Conservation (phyloP, 1,140 invertebrate genomes). For the Sogatella furcifera region DNA sequence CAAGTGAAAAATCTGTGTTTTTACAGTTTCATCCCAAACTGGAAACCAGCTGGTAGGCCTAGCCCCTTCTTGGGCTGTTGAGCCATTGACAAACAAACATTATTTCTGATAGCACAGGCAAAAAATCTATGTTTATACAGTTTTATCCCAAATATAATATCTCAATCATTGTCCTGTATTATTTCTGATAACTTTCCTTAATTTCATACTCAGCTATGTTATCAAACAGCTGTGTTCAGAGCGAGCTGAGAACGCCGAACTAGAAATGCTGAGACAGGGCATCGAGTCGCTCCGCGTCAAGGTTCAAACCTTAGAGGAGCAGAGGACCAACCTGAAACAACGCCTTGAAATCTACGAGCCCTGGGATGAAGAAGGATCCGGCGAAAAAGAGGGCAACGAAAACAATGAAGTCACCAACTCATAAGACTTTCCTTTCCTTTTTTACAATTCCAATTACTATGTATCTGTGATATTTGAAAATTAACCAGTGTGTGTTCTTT, state of each 20-base stretch:
- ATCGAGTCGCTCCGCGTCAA: not conserved
- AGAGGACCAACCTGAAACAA: conserved; percentile 5
- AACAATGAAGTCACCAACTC: not conserved
- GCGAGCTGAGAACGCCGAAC: not conserved
- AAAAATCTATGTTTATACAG: too few species aligned
- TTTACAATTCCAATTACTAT: too few species aligned
- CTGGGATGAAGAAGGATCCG: not conserved
- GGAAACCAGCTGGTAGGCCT: too few species aligned
- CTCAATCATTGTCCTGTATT: not conserved
- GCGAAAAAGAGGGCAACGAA: not conserved
- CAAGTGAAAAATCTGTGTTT: too few species aligned
- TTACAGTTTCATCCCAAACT: too few species aligned
- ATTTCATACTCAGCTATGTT: not conserved
- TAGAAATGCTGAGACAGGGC: not conserved
- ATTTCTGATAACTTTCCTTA: not conserved
- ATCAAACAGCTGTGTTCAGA: conserved; percentile 2
- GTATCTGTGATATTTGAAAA: too few species aligned
- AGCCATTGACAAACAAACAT: too few species aligned
- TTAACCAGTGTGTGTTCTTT: too few species aligned
- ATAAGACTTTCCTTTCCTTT: too few species aligned
- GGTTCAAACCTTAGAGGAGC: conserved; percentile 3
- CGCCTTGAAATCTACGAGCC: conserved; percentile 7
- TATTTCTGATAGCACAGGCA: too few species aligned
- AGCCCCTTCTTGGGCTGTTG: too few species aligned
- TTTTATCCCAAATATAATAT: too few species aligned